A percentile compares a stretch with the other conserved stretches of the same genome.
Evolutionary conservation across 2,797 vertebrate genomes (phyloP).

Genomic region (Oreortyx pictus): DNA sequence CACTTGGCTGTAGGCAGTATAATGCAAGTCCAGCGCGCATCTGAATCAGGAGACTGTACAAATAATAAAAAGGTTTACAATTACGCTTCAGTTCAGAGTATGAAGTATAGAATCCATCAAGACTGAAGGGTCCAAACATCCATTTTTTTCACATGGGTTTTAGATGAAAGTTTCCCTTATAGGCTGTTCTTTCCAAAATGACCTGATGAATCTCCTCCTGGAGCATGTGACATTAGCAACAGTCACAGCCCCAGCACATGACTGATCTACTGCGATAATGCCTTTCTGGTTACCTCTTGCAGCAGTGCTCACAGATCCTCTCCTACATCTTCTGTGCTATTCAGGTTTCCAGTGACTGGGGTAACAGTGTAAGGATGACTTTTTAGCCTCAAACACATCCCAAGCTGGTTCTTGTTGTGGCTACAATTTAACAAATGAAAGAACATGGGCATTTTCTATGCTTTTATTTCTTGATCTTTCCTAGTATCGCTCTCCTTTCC

Average conservation of each 20-base stretch:
- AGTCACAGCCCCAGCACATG: neutral
- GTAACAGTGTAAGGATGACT: neutral
- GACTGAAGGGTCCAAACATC: neutral
- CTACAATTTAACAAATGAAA: neutral
- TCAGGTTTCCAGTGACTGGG: neutral
- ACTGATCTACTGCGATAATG: neutral
- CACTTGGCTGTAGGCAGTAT: neutral
- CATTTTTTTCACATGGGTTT: neutral
- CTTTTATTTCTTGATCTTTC: neutral
- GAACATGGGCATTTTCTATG: rapidly evolving
- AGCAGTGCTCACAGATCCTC: neutral
- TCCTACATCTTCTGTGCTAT: neutral
- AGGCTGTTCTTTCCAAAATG: neutral
- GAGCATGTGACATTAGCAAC: neutral
- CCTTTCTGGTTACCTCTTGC: neutral
- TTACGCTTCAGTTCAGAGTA: neutral
- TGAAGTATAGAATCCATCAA: neutral
- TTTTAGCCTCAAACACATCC: neutral
- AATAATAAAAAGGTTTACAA: neutral
- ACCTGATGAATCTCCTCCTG: neutral
- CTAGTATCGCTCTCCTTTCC: neutral
- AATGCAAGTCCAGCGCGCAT: neutral
- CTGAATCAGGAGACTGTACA: neutral
- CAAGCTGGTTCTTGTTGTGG: neutral
- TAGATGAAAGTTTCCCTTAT: neutral